These are phyloP conservation scores for Andrena fulva DNA, from an alignment of 2,888 invertebrate species.

Conservation along the genomic window DNA sequence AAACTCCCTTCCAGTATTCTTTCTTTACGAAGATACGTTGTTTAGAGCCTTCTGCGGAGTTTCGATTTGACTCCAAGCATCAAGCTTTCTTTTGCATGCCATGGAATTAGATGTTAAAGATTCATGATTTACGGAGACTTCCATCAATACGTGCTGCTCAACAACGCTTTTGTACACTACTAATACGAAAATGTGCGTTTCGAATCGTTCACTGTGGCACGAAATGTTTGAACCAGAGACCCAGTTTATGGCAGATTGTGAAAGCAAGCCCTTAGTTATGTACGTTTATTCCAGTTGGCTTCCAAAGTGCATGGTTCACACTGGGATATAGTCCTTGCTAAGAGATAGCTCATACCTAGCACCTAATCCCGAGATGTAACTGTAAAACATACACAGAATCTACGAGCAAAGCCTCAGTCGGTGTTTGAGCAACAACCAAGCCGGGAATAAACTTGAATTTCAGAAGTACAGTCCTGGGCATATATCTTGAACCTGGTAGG, in stretches of 20 bases:
- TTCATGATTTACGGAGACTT: too few species aligned
- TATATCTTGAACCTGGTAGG: not conserved
- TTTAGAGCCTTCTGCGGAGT: not conserved
- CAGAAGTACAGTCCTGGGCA: not conserved
- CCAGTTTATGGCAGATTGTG: not conserved
- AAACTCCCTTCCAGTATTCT: constrained; percentile 6
- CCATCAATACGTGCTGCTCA: too few species aligned
- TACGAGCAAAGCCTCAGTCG: not conserved
- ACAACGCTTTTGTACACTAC: too few species aligned
- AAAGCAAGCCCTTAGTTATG: not conserved
- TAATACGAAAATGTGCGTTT: too few species aligned
- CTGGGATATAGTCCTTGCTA: not conserved
- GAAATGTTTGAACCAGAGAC: not conserved
- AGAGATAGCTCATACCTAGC: constrained; percentile 1
- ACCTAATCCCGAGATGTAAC: constrained; percentile 1
- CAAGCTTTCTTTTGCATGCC: too few species aligned
- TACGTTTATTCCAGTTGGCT: not conserved
- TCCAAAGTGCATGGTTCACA: not conserved
- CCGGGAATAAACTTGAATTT: constrained; percentile 9
- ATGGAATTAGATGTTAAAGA: too few species aligned
- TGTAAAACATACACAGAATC: constrained; percentile 7
- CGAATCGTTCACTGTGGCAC: not conserved
- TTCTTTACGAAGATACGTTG: not conserved
- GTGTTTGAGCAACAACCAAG: not conserved
- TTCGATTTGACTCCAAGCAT: not conserved